Evolutionary conservation across 2,113 vertebrate species (phyloP).

Genomic region (Stomatorhinus ivindoensis): DNA sequence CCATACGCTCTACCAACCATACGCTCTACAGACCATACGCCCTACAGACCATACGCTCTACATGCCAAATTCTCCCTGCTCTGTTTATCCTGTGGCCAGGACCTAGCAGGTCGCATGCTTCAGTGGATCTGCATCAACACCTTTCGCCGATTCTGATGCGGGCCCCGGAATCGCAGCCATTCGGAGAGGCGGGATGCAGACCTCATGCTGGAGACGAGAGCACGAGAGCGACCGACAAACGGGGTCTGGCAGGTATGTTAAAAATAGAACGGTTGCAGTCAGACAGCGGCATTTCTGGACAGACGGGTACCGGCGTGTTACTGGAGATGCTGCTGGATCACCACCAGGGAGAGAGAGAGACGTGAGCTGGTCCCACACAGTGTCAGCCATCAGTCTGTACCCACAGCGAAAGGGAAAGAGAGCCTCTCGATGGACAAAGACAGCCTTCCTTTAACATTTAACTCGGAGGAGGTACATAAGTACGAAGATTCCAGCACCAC

Average conservation of each 20-base stretch:
- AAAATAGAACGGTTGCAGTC: not conserved
- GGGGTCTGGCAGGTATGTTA: conserved; percentile 1
- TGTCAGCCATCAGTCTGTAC: not conserved
- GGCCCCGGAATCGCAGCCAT: not conserved
- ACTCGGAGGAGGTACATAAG: not conserved
- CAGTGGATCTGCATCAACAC: not conserved
- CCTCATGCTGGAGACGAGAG: not conserved
- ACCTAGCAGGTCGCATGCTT: not conserved
- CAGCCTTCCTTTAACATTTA: not conserved
- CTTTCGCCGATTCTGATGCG: not conserved
- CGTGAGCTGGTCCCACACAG: not conserved
- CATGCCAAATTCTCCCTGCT: not conserved
- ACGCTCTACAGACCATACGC: too few relatives aligned
- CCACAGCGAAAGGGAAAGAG: not conserved
- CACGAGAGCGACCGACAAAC: not conserved
- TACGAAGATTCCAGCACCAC: not conserved
- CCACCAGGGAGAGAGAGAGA: not conserved
- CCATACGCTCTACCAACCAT: not conserved
- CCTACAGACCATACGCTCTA: not conserved
- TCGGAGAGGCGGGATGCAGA: not conserved
- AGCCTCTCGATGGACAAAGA: not conserved
- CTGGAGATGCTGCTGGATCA: not conserved
- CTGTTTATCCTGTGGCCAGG: not conserved
- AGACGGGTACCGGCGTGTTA: not conserved
- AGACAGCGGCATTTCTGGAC: not conserved